Evolutionary conservation across 1,140 invertebrate species (phyloP).

Genomic region (Delia radicum): DNA sequence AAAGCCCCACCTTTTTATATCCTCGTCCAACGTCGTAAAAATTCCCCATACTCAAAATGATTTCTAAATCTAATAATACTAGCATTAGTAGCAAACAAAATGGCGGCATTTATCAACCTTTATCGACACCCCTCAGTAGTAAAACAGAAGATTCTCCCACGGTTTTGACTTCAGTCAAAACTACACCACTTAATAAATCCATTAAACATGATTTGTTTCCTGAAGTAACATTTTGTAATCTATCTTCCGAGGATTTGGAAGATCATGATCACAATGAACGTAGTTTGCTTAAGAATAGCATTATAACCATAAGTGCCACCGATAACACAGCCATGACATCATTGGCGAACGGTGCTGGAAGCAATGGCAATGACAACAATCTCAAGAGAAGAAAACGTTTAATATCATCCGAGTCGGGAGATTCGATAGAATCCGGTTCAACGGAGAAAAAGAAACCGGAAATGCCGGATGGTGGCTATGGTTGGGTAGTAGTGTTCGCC

Average conservation of each 20-base stretch:
- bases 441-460: slow-evolving; percentile 50
- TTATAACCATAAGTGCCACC: slow-evolving; percentile 40
- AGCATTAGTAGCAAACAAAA: slow-evolving; percentile 31
- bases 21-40: neutral
- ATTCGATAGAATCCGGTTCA: slow-evolving; percentile 47
- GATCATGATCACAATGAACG: slow-evolving; percentile 35
- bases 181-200: slow-evolving; percentile 46
- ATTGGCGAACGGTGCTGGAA: slow-evolving; percentile 24
- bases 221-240: slow-evolving; percentile 52
- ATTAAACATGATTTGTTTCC: slow-evolving; percentile 53
- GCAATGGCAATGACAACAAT: slow-evolving; percentile 29
- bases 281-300: slow-evolving; percentile 35
- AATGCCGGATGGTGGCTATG: slow-evolving; percentile 58
- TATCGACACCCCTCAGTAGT: slow-evolving; percentile 11
- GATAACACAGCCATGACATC: slow-evolving; percentile 2
- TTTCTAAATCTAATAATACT: neutral
- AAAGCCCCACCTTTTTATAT: neutral
- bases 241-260: slow-evolving; percentile 45
- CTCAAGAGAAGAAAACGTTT: slow-evolving; percentile 48
- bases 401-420: slow-evolving; percentile 51
- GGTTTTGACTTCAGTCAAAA: slow-evolving; percentile 20
- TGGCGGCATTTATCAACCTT: slow-evolving; percentile 35
- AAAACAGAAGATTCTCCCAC: neutral
- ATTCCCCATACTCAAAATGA: slow-evolving; percentile 1
- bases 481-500: slow-evolving; percentile 85